Conservation (phyloP, 2,888 invertebrate genomes). For the Microctonus brassicae region DNA sequence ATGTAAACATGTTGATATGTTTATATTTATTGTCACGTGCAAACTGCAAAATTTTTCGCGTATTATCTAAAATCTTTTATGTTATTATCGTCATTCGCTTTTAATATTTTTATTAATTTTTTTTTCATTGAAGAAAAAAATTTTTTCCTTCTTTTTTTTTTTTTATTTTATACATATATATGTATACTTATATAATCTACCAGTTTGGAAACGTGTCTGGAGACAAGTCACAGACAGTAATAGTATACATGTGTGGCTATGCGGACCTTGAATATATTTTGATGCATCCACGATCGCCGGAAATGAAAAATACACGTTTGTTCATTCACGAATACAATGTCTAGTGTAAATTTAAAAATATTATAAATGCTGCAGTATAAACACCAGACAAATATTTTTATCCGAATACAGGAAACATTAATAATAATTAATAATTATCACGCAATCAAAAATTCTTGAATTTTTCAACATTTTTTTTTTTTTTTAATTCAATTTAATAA, state of each 20-base stretch:
- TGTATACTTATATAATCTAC: conserved; percentile 56
- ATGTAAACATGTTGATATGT: no score
- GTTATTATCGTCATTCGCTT: not conserved
- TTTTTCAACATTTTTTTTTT: no score
- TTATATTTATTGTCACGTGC: no score
- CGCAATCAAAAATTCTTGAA: no score
- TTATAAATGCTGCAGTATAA: no score
- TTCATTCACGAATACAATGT: not conserved
- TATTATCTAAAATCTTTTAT: not conserved
- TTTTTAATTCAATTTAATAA: no score
- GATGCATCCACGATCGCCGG: conserved; percentile 15
- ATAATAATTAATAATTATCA: no score
- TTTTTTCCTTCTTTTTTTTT: conserved; percentile 23
- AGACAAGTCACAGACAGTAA: conserved; percentile 36
- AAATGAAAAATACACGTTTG: conserved; percentile 9
- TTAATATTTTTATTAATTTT: not conserved
- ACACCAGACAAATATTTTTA: no score
- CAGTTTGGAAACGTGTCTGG: conserved; percentile 52
- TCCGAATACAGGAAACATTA: no score
- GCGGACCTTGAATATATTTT: conserved; percentile 24
- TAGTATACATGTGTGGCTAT: not conserved
- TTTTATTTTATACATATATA: conserved; percentile 10
- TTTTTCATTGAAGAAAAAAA: no score
- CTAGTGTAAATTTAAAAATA: no score
- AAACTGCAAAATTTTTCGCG: no score